Evolutionary conservation across 2,888 invertebrate species (phyloP).

Genomic region (Tolmerus cingulatus): DNA sequence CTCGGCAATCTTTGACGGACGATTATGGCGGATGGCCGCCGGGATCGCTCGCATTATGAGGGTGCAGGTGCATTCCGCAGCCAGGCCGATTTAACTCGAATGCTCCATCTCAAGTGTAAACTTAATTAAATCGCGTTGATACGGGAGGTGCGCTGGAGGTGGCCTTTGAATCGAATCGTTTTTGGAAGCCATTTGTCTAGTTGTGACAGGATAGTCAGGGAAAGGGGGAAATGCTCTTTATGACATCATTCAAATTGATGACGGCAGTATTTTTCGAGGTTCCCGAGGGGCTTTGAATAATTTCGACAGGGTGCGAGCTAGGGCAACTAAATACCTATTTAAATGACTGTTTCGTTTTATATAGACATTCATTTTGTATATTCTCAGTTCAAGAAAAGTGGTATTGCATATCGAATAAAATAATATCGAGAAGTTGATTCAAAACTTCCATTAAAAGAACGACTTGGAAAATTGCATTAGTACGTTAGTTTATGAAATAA

Average conservation of each 20-base stretch:
- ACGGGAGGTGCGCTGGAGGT: not conserved
- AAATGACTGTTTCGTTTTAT: not conserved
- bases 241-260: not conserved
- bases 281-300: not conserved
- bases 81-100: not conserved
- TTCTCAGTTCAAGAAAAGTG: not conserved
- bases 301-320: not conserved
- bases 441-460: too few species aligned
- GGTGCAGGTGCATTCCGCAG: not conserved
- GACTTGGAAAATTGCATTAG: too few species aligned
- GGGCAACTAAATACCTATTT: not conserved
- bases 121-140: constrained; percentile 32
- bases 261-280: not conserved
- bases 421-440: too few species aligned
- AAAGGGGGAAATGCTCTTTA: not conserved
- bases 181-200: not conserved
- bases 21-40: constrained; percentile 2
- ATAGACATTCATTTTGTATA: not conserved
- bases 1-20: not conserved
- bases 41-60: constrained; percentile 13
- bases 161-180: not conserved
- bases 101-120: constrained; percentile 20
- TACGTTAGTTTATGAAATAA: too few species aligned
- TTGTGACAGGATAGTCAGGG: not conserved
- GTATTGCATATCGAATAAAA: too few species aligned